A percentile compares a stretch with the other conserved stretches of the same genome.
Evolutionary conservation across 2,888 invertebrate genomes (phyloP).

Genomic region (Ochropacha duplaris): DNA sequence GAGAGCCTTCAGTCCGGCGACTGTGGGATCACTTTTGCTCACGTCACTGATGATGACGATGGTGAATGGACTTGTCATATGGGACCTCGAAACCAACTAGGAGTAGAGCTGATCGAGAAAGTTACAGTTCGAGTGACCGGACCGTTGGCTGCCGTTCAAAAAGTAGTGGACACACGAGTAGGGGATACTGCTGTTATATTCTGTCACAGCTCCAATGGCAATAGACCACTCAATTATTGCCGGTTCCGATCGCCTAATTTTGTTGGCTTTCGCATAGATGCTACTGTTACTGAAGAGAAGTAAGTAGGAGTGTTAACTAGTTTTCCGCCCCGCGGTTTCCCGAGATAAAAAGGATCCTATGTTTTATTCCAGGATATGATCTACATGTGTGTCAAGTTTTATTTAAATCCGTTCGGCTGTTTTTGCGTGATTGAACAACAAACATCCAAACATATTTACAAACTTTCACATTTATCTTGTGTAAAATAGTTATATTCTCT

Average conservation of each 20-base stretch:
- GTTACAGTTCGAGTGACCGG: conserved; percentile 70
- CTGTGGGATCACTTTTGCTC: conserved; percentile 69
- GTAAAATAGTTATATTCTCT: background rate
- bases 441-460: no score
- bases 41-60: conserved; percentile 48
- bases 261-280: conserved; percentile 67
- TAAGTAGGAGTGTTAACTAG: no score
- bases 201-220: conserved; percentile 69
- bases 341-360: no score
- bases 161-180: conserved; percentile 34
- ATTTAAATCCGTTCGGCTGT: no score
- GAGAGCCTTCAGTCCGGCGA: conserved; percentile 67
- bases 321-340: no score
- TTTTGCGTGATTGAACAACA: no score
- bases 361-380: no score
- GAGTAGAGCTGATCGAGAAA: conserved; percentile 58
- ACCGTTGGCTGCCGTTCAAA: conserved; percentile 59
- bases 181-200: conserved; percentile 54
- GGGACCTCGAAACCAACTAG: conserved; percentile 58
- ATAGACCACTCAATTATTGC: conserved; percentile 71
- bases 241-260: conserved; percentile 66
- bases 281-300: conserved; percentile 59
- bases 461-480: no score
- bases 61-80: conserved; percentile 78
- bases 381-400: no score